phyloP scores from a whole-genome alignment of 2,888 invertebrate species.

The Sturmia bella region DNA sequence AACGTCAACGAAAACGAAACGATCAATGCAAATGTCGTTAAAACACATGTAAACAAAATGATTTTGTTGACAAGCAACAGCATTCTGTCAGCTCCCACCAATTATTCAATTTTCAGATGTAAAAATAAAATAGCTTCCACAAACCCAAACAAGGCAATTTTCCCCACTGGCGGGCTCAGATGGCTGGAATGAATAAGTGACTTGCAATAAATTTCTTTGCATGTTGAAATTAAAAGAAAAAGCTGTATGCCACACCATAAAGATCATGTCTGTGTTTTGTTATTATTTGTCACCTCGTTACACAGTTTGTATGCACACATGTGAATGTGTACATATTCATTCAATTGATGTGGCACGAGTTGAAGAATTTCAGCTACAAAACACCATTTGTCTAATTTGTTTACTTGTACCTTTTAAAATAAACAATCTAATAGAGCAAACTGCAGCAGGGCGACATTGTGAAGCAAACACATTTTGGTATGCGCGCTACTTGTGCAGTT shows the following conservation, averaged over 20 bases:
- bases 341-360: constrained; percentile 51
- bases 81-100: constrained; percentile 61
- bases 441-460: constrained; percentile 9
- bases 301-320: constrained; percentile 59
- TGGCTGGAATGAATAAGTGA: not conserved
- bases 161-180: constrained; percentile 1
- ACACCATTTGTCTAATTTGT: constrained; percentile 27
- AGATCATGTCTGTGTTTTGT: constrained; percentile 69
- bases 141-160: constrained; percentile 56
- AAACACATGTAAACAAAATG: constrained; percentile 64
- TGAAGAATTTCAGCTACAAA: constrained; percentile 22
- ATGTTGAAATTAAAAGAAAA: constrained; percentile 29
- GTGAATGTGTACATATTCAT: constrained; percentile 1
- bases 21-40: constrained; percentile 65
- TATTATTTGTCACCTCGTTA: constrained; percentile 72
- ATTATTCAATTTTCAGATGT: constrained; percentile 66
- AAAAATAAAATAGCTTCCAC: constrained; percentile 46
- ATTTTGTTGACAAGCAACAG: constrained; percentile 63
- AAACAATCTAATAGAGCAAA: constrained; percentile 50
- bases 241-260: constrained; percentile 35
- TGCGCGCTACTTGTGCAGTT: not conserved
- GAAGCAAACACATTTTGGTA: constrained; percentile 11
- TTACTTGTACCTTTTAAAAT: constrained; percentile 54
- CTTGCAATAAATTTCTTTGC: constrained; percentile 26
- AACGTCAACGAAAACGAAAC: constrained; percentile 20